Evolutionary conservation across 2,888 invertebrate genomes (phyloP), one percentile per base, ranked within the genome.

Genomic region (Ceraclea dissimilis): DNA sequence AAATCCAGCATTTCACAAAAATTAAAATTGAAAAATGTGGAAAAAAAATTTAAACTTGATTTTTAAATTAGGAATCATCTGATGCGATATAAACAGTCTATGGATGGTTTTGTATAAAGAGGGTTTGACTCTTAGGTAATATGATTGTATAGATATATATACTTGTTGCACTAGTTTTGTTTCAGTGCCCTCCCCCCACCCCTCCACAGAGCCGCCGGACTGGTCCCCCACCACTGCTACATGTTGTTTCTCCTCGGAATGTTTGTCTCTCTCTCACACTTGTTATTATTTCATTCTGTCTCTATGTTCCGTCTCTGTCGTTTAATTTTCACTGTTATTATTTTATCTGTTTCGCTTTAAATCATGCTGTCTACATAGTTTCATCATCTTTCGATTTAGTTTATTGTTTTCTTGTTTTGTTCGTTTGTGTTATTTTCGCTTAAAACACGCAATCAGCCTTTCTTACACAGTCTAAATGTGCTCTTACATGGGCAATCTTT

Each of bases 161-260:
- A n/a, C n/a, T n/a, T n/a, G 60, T 74, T 75, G 76, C 76, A 73
- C 73, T 76, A 77, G 74, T 75, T 72, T 76, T 74, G 76, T 78
- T 77, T 75, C 77, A 77, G 77, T 77, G 76, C 75, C 70, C 69
- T 72, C 78, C 78, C 62, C 60, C 57, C 60, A n/a, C 61, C 52
- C 57, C 54, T 54, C 59, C 52, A 53, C 54, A 53, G 58, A 57
- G 51, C 55, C 57, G 56, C 71, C 72, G 74, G 73, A 74, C 73
- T 59, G 57, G 46, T n/a, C 74, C 80, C 79, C 79, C 74, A 78
- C 79, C 52, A 52, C 57, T 52, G 52, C 54, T 52, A 54, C 49
- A 44, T 39, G 22, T 19, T 49, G 49, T 54, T 53, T 55, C 57
- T 54, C 55, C 58, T 51, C 73, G 74, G 76, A 72, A 70, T 76